Percentiles rank a stretch among this genome's conserved stretches.
These are phyloP conservation scores for Tetanocera ferruginea DNA, from an alignment of 2,888 invertebrate genomes.

Conservation along the genomic window DNA sequence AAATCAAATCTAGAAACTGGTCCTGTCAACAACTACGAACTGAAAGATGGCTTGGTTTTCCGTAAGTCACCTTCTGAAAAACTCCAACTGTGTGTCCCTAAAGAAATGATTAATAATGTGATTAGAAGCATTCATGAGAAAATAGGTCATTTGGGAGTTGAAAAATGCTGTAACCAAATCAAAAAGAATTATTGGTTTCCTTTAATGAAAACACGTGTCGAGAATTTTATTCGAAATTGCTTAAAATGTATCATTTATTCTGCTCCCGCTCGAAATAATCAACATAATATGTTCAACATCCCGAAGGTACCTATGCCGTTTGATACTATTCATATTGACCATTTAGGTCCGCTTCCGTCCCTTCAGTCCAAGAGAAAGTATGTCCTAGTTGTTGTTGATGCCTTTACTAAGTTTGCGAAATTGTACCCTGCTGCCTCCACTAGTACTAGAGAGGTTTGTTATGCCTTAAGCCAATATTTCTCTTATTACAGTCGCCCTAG, in stretches of 20 bases:
- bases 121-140: slow-evolving; percentile 40
- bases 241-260: slow-evolving; percentile 4
- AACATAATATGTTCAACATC: slow-evolving; percentile 29
- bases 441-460: slow-evolving; percentile 22
- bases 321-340: slow-evolving; percentile 34
- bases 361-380: slow-evolving; percentile 24
- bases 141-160: slow-evolving; percentile 38
- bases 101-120: slow-evolving; percentile 42
- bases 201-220: slow-evolving; percentile 16
- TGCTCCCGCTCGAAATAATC: not conserved
- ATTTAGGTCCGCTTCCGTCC: slow-evolving; percentile 20
- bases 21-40: slow-evolving; percentile 14
- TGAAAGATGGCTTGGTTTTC: slow-evolving; percentile 39
- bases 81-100: slow-evolving; percentile 39
- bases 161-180: slow-evolving; percentile 38
- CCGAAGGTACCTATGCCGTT: slow-evolving; percentile 29
- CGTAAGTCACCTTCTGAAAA: slow-evolving; percentile 12
- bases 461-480: slow-evolving; percentile 42
- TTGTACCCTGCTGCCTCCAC: slow-evolving; percentile 22
- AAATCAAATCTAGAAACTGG: slow-evolving; percentile 29
- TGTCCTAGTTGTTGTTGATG: slow-evolving; percentile 20
- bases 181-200: slow-evolving; percentile 43
- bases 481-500: slow-evolving; percentile 41
- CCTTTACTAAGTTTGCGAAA: slow-evolving; percentile 18
- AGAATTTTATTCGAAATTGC: slow-evolving; percentile 19